Base-by-base conservation (phyloP, 2,888 invertebrate species). In the Coelinius sp. region DNA sequence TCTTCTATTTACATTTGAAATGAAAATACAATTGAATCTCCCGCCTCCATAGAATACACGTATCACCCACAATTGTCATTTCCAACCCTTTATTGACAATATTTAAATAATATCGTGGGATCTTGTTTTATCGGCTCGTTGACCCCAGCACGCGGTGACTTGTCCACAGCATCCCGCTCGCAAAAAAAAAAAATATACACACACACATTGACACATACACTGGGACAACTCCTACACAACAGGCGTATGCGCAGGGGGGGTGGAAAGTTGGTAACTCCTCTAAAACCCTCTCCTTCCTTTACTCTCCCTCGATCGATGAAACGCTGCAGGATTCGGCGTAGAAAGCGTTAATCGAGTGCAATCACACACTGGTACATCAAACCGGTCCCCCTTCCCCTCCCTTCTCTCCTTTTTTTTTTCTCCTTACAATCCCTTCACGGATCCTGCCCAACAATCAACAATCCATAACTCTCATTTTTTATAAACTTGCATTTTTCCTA, bases 241-340 rank as follows among this genome's bases (percentile, higher is more conserved):
- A 35, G 59, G 59, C 59, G 59, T 59, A 59, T 59, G 59, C 59
- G 59, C 59, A 59, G 31, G 59, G 31, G 59, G 59, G 59, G 59
- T 59, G 31, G 59, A 59, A 59, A 59, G 59, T 59, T 56, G 25
- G 56, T 56, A n/a, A 56, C 27, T 59, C 31, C 56, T 56, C 59
- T 59, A 59, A 59, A 59, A 59, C 31, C 59, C 59, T 27, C 59
- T 56, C 49, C n/a, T 63, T 49, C 69, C 69, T 62, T 56, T 63
- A 63, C 46, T 38, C 24, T 52, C 52, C 5, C 20, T 17, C 69
- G 69, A 69, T 69, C 69, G 69, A 69, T 69, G 68, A 56, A 67
- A 53, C 66, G 27, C 62, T 53, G 22, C 56, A 62, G 59, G 69
- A 69, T 69, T 69, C 69, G 69, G 69, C 69, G 69, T 69, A 69